phyloP scores from a whole-genome alignment of 2,888 invertebrate species.

The Hermodice carunculata region DNA sequence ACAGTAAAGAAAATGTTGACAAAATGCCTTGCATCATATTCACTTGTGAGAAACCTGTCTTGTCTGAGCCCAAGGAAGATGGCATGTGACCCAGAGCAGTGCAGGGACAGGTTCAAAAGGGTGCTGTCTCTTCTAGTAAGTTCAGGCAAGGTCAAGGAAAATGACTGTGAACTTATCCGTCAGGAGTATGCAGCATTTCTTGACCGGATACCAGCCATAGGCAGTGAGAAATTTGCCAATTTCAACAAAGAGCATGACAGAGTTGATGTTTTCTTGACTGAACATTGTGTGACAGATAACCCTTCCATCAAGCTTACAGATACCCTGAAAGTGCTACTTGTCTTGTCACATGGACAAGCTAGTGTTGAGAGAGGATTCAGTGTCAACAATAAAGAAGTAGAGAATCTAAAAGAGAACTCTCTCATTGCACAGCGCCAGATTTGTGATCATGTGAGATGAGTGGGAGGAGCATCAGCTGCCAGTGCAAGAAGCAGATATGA shows the following conservation, averaged over 20 bases:
- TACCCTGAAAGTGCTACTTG: background rate
- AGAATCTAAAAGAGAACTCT: background rate
- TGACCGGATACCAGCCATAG: too few species aligned
- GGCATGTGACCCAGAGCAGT: too few species aligned
- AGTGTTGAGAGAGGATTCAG: background rate
- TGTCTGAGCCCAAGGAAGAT: constrained; percentile 5
- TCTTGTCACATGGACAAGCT: background rate
- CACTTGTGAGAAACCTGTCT: constrained; percentile 14
- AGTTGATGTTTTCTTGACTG: constrained; percentile 20
- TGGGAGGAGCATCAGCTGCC: background rate
- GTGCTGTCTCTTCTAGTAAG: too few species aligned
- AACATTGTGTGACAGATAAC: background rate
- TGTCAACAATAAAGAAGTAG: background rate
- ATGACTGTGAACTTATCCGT: too few species aligned
- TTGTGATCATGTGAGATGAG: background rate
- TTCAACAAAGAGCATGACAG: background rate
- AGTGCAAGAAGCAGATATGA: background rate
- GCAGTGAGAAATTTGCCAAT: constrained; percentile 4
- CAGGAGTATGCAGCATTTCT: too few species aligned
- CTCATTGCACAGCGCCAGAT: background rate
- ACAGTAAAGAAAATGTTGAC: constrained; percentile 10
- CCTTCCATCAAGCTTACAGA: constrained; percentile 13
- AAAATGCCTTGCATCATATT: constrained; percentile 20
- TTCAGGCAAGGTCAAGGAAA: too few species aligned
- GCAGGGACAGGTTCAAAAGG: too few species aligned